phyloP scores from a whole-genome alignment of 1,140 invertebrate species.

The Halictus rubicundus region DNA sequence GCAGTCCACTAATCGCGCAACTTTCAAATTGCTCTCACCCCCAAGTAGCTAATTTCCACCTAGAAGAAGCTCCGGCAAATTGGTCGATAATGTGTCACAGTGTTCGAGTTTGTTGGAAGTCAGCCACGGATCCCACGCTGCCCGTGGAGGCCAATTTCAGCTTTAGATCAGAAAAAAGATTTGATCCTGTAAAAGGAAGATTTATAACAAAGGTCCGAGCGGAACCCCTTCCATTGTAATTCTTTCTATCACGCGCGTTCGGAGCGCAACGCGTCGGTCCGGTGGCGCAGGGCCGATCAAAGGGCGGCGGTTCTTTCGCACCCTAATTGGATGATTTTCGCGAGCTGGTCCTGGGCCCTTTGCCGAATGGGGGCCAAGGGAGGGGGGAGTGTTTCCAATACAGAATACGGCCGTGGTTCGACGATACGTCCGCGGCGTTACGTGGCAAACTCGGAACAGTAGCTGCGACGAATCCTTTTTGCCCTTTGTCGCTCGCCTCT shows the following conservation, averaged over 20 bases:
- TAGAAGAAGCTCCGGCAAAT: too few relatives aligned
- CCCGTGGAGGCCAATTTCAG: too few relatives aligned
- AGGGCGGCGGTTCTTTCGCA: constrained; percentile 35
- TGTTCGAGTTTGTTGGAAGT: too few relatives aligned
- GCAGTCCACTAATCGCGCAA: too few relatives aligned
- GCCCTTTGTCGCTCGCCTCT: background rate
- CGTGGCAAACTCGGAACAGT: background rate
- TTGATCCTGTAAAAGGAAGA: background rate
- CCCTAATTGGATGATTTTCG: constrained; percentile 54
- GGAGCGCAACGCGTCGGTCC: constrained; percentile 5
- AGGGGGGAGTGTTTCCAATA: background rate
- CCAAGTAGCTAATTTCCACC: too few relatives aligned
- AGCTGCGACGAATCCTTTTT: constrained; percentile 3
- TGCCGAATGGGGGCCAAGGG: too few relatives aligned
- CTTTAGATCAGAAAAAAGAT: background rate
- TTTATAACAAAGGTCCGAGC: background rate
- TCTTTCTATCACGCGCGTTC: background rate
- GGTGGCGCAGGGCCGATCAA: constrained; percentile 40
- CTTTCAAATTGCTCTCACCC: too few relatives aligned
- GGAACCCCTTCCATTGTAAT: background rate
- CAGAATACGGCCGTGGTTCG: constrained; percentile 15
- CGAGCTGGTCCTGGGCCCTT: background rate
- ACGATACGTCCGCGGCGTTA: constrained; percentile 16
- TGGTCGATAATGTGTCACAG: too few relatives aligned
- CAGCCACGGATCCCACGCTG: too few relatives aligned